Evolutionary conservation across 1,140 invertebrate species (phyloP).

Genomic region (Aphaenogaster rudis): DNA sequence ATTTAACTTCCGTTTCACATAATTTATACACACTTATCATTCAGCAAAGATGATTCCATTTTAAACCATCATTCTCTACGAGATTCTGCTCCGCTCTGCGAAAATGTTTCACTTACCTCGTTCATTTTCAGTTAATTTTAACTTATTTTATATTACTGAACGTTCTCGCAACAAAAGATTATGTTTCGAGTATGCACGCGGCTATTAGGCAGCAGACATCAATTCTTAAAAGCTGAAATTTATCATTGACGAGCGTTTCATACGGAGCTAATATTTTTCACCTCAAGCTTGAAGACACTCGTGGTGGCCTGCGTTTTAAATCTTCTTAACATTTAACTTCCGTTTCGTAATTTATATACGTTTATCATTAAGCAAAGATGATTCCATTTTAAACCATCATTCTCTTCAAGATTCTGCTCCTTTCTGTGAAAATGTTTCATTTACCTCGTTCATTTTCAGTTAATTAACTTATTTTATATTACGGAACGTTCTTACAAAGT

Average conservation of each 20-base stretch:
- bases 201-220: neutral
- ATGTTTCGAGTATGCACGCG: slow-evolving; percentile 7
- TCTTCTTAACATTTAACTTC: neutral
- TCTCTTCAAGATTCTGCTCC: neutral
- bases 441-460: neutral
- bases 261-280: neutral
- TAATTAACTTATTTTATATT: neutral
- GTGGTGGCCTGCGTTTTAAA: neutral
- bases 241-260: neutral
- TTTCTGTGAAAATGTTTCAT: neutral
- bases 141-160: neutral
- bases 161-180: slow-evolving; percentile 25
- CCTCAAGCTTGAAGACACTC: neutral
- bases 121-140: slow-evolving; percentile 2
- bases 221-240: slow-evolving; percentile 6
- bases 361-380: neutral
- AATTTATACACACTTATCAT: neutral
- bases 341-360: neutral
- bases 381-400: neutral
- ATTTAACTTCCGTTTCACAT: neutral
- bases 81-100: neutral
- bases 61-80: neutral
- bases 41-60: neutral
- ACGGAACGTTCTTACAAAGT: neutral
- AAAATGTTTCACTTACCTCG: neutral